A percentile compares a stretch with the other conserved stretches of the same genome.
phyloP scores from a whole-genome alignment of 2,888 invertebrate genomes.

The Nemapogon koenigi region DNA sequence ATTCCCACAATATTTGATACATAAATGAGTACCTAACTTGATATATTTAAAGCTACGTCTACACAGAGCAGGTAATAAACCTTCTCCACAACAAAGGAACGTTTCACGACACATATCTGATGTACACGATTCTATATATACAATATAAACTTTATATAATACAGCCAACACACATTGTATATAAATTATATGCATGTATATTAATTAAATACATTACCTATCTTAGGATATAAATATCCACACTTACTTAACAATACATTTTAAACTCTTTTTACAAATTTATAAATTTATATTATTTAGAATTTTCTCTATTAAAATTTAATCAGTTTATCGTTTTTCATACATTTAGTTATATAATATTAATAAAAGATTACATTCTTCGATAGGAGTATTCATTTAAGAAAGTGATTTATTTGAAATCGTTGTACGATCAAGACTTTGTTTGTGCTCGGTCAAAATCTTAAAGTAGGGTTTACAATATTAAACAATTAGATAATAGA shows the following conservation, averaged over 20 bases:
- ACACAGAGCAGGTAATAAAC: constrained; percentile 41
- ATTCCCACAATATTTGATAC: too few relatives aligned
- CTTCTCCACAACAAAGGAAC: constrained; percentile 49
- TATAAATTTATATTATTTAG: constrained; percentile 42
- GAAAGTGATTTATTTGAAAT: constrained; percentile 22
- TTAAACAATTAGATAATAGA: too few relatives aligned
- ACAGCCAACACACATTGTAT: not conserved
- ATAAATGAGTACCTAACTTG: too few relatives aligned
- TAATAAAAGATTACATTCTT: constrained; percentile 8
- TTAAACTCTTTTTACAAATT: constrained; percentile 23
- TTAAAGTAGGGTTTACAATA: too few relatives aligned
- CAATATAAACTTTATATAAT: constrained; percentile 5
- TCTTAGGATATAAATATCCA: constrained; percentile 5
- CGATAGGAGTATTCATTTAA: constrained; percentile 11
- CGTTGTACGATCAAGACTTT: constrained; percentile 32
- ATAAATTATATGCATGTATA: constrained; percentile 3
- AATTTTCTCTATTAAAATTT: constrained; percentile 27
- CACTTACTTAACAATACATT: constrained; percentile 1
- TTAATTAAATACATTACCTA: constrained; percentile 6
- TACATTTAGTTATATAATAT: constrained; percentile 5
- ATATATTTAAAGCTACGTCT: too few relatives aligned
- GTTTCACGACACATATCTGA: constrained; percentile 42
- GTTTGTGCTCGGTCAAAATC: too few relatives aligned
- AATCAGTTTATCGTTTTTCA: constrained; percentile 9
- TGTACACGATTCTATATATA: constrained; percentile 5